These are phyloP conservation scores for Muschampia plurimacula DNA, from an alignment of 2,888 invertebrate genomes.

Conservation along the genomic window DNA sequence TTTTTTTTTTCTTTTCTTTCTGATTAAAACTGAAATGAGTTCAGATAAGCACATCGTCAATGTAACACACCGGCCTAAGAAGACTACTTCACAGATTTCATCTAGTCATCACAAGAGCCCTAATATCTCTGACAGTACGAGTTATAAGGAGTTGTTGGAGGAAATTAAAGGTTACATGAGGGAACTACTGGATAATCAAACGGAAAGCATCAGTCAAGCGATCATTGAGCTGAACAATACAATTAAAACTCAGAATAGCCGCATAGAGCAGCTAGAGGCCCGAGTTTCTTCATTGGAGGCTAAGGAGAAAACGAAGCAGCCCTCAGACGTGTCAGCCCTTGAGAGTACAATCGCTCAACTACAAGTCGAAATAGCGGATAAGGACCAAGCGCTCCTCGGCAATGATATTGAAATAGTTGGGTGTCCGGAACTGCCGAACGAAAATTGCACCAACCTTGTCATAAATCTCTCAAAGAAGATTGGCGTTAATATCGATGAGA, in stretches of 20 bases:
- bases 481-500: neutral
- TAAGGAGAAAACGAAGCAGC: neutral
- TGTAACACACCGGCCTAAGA: neutral
- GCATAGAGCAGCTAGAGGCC: conserved; percentile 5
- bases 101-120: neutral
- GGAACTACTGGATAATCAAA: neutral
- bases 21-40: neutral
- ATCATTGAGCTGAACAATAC: neutral
- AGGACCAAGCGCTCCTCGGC: neutral
- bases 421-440: neutral
- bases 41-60: neutral
- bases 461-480: neutral
- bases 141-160: neutral
- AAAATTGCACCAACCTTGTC: neutral
- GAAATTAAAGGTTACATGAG: conserved; percentile 1
- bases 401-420: conserved; percentile 5
- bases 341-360: neutral
- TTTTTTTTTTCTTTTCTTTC: too few relatives aligned
- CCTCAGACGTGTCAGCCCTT: neutral
- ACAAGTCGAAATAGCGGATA: neutral
- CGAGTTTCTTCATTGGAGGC: neutral
- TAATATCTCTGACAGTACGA: neutral
- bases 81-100: neutral
- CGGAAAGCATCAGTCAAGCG: neutral
- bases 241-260: conserved; percentile 6